Evolutionary conservation across 2,113 vertebrate genomes (phyloP).

Genomic region (Numenius arquata): DNA sequence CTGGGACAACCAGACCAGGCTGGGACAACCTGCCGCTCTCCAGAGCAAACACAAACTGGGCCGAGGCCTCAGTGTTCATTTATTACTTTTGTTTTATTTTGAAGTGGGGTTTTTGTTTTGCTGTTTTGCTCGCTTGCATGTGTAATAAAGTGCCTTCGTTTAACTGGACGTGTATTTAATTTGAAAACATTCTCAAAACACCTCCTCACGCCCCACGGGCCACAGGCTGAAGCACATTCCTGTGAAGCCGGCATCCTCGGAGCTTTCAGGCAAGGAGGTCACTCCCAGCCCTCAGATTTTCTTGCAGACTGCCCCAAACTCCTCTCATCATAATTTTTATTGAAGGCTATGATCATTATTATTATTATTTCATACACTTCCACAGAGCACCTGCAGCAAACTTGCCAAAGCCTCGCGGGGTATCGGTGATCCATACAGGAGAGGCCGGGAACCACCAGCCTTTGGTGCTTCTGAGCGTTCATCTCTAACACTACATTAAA

Average conservation of each 20-base stretch:
- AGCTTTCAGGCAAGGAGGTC: background rate
- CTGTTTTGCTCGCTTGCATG: background rate
- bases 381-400: background rate
- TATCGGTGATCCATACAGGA: background rate
- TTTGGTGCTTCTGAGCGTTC: background rate
- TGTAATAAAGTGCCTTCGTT: background rate
- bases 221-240: background rate
- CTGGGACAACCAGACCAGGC: background rate
- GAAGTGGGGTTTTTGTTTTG: background rate
- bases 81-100: background rate
- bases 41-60: background rate
- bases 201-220: background rate
- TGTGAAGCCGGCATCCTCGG: background rate
- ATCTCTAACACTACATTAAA: background rate
- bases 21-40: background rate
- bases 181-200: background rate
- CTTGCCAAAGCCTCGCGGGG: background rate
- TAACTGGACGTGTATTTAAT: background rate
- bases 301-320: background rate
- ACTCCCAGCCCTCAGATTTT: background rate
- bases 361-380: background rate
- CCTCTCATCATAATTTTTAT: background rate
- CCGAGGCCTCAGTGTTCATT: background rate
- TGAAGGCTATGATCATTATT: background rate
- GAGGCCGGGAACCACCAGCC: background rate